Evolutionary conservation across 1,140 invertebrate genomes (phyloP), one percentile per base, ranked within the genome.

Genomic region (Pseudomyrmex dendroicus): DNA sequence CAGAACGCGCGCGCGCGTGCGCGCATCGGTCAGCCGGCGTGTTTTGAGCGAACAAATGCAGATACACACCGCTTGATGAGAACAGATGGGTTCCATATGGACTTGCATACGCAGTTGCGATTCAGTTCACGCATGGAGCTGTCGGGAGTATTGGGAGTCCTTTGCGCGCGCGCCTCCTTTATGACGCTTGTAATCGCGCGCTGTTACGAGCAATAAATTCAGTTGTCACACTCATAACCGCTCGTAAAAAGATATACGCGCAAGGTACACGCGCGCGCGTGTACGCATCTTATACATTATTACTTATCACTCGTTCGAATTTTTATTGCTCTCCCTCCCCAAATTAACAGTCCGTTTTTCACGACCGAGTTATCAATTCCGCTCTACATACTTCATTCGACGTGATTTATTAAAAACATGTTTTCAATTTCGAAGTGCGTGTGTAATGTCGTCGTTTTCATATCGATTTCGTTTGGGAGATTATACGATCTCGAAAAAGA

Each of bases 21-120:
- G n/a, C n/a, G n/a, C n/a, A n/a, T n/a, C 48, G 73, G 59, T n/a
- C 46, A 35, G 57, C 44, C 70, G 12, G 57, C 46, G 50, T 78
- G 64, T 80, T 78, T 70, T 80, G 15, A 70, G 20, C 76, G 44
- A 80, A 59, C 66, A 80, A 80, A 80, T 80, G 76, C 76, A 80
- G 76, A 80, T 80, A 70, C 44, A 70, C 44, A 25, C 20, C 44
- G 76, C 52, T 68, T 78, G 76, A 78, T 78, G 76, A 78, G 76
- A 78, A 78, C 66, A 78, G 76, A 78, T 78, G 64, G 76, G 52
- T 22, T 25, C 64, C 64, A 78, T 57, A 78, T 78, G 76, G 64
- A 78, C 64, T 57, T 68, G 63, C 63, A 68, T 66, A 76, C 73
- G 73, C 61, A 46, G 64, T 59, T 78, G 76, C 52, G 63, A 78